These are phyloP conservation scores for Riparia riparia DNA, from an alignment of 2,113 vertebrate genomes.

Conservation along the genomic window DNA sequence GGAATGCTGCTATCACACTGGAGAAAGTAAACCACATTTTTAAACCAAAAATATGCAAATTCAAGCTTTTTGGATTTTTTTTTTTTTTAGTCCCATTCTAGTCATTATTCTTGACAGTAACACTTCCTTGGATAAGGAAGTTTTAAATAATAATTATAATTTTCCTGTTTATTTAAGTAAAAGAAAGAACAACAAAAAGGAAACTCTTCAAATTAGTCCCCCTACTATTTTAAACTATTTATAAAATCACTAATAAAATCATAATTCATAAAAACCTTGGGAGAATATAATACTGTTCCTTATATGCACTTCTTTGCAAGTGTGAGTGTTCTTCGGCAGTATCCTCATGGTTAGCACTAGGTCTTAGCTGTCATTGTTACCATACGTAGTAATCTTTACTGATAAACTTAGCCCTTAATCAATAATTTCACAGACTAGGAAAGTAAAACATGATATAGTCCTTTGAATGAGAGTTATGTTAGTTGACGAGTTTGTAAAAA, in stretches of 20 bases:
- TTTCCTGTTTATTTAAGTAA: neutral
- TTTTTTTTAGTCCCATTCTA: neutral
- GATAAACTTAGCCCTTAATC: slow-evolving; percentile 29
- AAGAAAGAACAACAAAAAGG: neutral
- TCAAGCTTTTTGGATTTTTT: neutral
- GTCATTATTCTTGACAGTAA: neutral
- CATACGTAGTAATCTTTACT: slow-evolving; percentile 32
- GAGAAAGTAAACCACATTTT: neutral
- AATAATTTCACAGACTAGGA: slow-evolving; percentile 27
- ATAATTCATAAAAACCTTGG: neutral
- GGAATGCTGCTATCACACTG: neutral
- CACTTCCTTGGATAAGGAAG: neutral
- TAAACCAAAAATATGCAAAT: neutral
- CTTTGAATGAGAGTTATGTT: slow-evolving; percentile 45
- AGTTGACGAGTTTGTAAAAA: slow-evolving; percentile 67
- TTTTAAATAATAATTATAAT: neutral
- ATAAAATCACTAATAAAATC: neutral
- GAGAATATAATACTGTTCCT: neutral
- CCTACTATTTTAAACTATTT: slow-evolving; percentile 9
- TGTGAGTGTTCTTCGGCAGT: neutral
- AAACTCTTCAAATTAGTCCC: neutral
- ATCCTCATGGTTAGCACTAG: neutral
- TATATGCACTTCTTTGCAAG: neutral
- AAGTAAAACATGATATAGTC: slow-evolving; percentile 24
- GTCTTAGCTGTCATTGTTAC: neutral